Percentiles rank a stretch among this genome's conserved stretches.
Conservation (phyloP, 1,140 invertebrate species). For the Dryas iulia region DNA sequence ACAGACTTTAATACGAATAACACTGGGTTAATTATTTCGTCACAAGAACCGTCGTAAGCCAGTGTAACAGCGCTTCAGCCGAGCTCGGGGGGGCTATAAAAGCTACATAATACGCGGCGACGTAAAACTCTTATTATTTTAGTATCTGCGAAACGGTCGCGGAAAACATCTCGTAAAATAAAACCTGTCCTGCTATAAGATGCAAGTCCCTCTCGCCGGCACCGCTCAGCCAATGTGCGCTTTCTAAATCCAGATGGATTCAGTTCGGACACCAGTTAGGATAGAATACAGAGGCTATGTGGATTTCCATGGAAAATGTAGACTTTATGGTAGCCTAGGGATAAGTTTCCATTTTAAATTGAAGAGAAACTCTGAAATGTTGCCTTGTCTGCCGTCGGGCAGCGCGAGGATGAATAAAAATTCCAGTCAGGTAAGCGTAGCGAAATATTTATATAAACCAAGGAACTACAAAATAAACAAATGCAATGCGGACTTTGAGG, state of each 20-base stretch:
- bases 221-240: constrained; percentile 53
- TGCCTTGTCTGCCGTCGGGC: constrained; percentile 67
- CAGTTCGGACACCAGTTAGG: constrained; percentile 69
- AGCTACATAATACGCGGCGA: constrained; percentile 75
- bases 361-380: constrained; percentile 75
- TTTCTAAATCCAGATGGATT: constrained; percentile 73
- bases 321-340: constrained; percentile 77
- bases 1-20: constrained; percentile 66
- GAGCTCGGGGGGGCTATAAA: constrained; percentile 70
- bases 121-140: constrained; percentile 79
- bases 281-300: constrained; percentile 65
- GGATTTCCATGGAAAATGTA: constrained; percentile 78
- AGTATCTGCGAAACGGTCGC: constrained; percentile 76
- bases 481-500: constrained; percentile 38
- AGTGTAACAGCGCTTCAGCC: constrained; percentile 69
- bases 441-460: constrained; percentile 69
- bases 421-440: constrained; percentile 65
- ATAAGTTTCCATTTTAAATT: constrained; percentile 80
- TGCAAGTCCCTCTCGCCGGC: constrained; percentile 53
- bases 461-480: constrained; percentile 66
- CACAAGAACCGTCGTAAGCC: constrained; percentile 74
- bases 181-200: constrained; percentile 68
- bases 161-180: constrained; percentile 78
- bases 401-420: constrained; percentile 70
- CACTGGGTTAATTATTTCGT: constrained; percentile 77